Evolutionary conservation across 2,113 vertebrate species (phyloP).

Genomic region (Lagenorhynchus albirostris): DNA sequence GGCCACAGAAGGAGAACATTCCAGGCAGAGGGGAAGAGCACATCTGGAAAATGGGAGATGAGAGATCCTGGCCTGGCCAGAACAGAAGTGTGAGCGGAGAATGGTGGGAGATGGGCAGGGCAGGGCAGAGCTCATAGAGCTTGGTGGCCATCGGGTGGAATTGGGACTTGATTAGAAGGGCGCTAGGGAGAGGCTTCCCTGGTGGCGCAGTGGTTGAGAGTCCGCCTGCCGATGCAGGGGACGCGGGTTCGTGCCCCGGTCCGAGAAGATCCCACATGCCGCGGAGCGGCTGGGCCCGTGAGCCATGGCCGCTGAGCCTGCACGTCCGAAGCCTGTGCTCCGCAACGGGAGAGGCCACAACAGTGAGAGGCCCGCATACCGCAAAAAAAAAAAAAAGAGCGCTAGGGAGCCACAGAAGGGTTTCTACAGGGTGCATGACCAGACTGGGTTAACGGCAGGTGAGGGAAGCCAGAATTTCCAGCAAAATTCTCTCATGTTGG

Average conservation of each 20-base stretch:
- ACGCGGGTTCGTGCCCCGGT: no score
- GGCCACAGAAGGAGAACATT: neutral
- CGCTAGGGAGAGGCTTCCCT: neutral
- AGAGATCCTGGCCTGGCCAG: neutral
- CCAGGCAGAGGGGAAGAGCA: fast-evolving
- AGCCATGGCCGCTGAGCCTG: no score
- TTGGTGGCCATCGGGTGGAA: neutral
- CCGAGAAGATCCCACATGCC: fast-evolving
- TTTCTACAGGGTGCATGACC: no score
- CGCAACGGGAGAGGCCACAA: fast-evolving
- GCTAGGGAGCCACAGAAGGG: neutral
- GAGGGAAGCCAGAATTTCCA: neutral
- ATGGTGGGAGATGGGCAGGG: neutral
- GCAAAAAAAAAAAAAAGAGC: no score
- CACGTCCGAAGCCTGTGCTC: no score
- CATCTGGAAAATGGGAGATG: neutral
- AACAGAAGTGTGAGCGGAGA: fast-evolving
- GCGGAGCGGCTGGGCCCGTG: no score
- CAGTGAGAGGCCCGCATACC: no score
- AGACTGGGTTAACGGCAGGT: neutral
- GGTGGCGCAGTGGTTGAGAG: no score
- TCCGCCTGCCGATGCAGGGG: no score
- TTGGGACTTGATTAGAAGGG: neutral
- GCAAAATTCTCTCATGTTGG: neutral
- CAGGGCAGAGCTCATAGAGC: fast-evolving